Evolutionary conservation across 2,113 vertebrate species (phyloP).

Genomic region (Narcine bancroftii): DNA sequence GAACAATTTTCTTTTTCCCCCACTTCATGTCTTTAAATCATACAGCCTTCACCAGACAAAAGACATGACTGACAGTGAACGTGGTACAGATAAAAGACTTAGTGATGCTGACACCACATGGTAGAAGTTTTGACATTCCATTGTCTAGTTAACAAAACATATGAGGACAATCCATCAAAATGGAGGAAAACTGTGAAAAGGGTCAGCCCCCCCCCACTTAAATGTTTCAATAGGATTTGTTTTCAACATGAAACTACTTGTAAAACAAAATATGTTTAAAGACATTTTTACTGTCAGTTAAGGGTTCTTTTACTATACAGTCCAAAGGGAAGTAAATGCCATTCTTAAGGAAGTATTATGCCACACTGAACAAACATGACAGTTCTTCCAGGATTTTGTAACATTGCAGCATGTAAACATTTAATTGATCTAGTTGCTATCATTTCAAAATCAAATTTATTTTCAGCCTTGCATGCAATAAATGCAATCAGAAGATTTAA

Average conservation of each 20-base stretch:
- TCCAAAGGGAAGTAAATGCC: background rate
- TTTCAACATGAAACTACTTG: background rate
- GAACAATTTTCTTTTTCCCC: conserved; percentile 55
- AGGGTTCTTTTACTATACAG: background rate
- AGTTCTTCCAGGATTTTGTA: background rate
- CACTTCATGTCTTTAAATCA: conserved; percentile 56
- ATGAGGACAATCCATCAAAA: conserved; percentile 40
- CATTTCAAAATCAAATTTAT: background rate
- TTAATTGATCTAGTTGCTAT: background rate
- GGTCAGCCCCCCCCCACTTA: background rate
- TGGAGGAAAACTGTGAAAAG: background rate
- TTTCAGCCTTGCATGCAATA: background rate
- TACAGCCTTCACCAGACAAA: conserved; percentile 43
- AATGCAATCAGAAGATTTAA: background rate
- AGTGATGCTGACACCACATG: conserved; percentile 44
- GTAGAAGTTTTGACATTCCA: conserved; percentile 46
- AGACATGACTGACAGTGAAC: conserved; percentile 50
- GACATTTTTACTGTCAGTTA: background rate
- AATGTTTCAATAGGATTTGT: background rate
- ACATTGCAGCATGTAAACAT: background rate
- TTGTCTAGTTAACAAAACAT: conserved; percentile 46
- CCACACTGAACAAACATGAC: background rate
- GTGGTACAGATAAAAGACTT: conserved; percentile 35
- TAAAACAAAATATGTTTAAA: background rate
- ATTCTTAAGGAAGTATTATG: too few species aligned